Evolutionary conservation across 2,797 vertebrate genomes (phyloP), one percentile per base, ranked within the genome.

Genomic region (Cossypha niveicapilla): DNA sequence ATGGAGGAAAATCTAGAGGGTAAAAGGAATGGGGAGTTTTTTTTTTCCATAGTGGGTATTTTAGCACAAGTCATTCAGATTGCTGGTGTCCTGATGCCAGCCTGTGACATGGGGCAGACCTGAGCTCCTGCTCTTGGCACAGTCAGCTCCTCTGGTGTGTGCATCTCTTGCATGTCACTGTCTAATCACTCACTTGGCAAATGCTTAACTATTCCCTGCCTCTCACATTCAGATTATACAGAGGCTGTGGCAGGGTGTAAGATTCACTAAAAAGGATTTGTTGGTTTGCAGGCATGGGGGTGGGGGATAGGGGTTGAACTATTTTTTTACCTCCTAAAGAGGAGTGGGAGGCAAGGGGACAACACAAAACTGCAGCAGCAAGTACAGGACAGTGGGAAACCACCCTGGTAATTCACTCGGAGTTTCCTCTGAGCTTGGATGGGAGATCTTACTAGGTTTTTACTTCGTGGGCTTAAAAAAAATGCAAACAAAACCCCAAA

Each of bases 161-260:
- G 30, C 58, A 7, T 56, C 54, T 76, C 87, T 70, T 44, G 56
- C 28, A 23, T 87, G 88, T 85, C 60, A 25, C 47, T 68, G 82
- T 67, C 35, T 12, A 65, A 68, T 89, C 66, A 24, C 73, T 79
- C 13, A 0, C 67, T 65, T 93, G 86, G 73, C 61, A 75, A 41
- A 82, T 78, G 47, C 30, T 2, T 70, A 65, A 56, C 75, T 95
- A 9, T 77, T 88, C 35, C 56, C 72, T 27, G 10, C 62, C 28
- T 67, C 61, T 95, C 22, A 32, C 48, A 47, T 93, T 96, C 91
- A 35, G 66, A 28, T 93, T 72, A 39, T 79, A 84, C 86, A 93
- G 92, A 77, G 70, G 35, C 89, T 92, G 74, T 88, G 91, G 51
- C 61, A 53, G 79, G n/a, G 70, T 70, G 25, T 76, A 86, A 75